Conservation (phyloP, 2,888 invertebrate genomes). For the Caenorhabditis panamensis region DNA sequence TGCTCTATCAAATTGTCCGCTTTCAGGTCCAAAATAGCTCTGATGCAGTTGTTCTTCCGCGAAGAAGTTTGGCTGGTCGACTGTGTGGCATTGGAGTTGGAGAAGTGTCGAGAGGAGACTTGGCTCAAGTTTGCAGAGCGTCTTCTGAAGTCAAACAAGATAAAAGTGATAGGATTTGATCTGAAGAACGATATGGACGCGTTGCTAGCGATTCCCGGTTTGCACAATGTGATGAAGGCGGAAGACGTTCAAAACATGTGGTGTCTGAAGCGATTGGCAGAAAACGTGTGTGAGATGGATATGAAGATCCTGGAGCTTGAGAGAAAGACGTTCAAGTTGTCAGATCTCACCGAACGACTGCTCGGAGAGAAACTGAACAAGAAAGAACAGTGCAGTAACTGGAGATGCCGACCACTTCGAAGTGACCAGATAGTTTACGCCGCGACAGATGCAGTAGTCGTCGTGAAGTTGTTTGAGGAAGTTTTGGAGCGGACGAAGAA, state of each 20-base stretch:
- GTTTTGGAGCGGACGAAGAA: constrained; percentile 27
- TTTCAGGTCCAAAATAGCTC: constrained; percentile 56
- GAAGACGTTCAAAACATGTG: constrained; percentile 36
- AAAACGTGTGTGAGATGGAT: constrained; percentile 58
- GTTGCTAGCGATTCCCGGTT: constrained; percentile 40
- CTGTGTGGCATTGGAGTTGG: constrained; percentile 44
- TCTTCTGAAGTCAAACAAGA: constrained; percentile 38
- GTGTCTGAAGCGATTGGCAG: constrained; percentile 59
- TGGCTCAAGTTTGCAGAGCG: constrained; percentile 60
- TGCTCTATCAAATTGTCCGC: neutral
- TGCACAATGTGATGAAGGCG: constrained; percentile 8
- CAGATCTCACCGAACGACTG: constrained; percentile 53
- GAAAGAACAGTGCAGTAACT: constrained; percentile 66
- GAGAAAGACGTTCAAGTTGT: constrained; percentile 61
- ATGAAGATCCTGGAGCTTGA: constrained; percentile 52
- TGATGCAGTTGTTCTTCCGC: constrained; percentile 60
- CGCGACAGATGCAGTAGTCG: constrained; percentile 66
- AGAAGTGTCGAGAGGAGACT: constrained; percentile 14
- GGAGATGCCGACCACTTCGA: constrained; percentile 64
- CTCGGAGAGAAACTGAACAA: constrained; percentile 56
- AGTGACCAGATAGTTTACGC: constrained; percentile 65
- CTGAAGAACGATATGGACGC: constrained; percentile 64
- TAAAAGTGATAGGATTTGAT: constrained; percentile 65
- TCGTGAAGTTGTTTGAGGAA: constrained; percentile 56
- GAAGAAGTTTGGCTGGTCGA: constrained; percentile 61